phyloP scores from a whole-genome alignment of 1,140 invertebrate genomes.

The Ips typographus region DNA sequence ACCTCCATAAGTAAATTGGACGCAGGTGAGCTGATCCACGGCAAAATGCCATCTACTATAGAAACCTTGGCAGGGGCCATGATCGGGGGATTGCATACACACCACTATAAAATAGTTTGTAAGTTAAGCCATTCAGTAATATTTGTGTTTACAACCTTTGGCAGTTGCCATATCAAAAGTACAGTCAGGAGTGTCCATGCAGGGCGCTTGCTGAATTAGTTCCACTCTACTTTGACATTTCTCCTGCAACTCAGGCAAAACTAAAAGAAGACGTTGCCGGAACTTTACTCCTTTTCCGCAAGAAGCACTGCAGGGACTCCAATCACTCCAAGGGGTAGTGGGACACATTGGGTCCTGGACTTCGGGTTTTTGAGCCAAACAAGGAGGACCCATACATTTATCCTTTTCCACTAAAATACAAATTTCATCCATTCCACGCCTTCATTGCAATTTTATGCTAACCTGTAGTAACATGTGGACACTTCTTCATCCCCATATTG shows the following conservation, averaged over 20 bases:
- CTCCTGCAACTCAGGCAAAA: constrained; percentile 59
- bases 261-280: constrained; percentile 68
- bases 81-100: constrained; percentile 71
- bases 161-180: constrained; percentile 70
- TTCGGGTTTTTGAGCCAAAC: constrained; percentile 58
- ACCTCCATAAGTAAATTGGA: constrained; percentile 83
- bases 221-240: constrained; percentile 63
- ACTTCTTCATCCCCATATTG: constrained; percentile 74
- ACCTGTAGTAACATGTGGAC: constrained; percentile 64
- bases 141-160: constrained; percentile 58
- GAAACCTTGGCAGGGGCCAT: constrained; percentile 79
- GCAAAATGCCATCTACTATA: constrained; percentile 85
- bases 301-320: constrained; percentile 71
- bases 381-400: constrained; percentile 71
- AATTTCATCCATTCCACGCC: too few relatives aligned
- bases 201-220: constrained; percentile 66
- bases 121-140: background rate
- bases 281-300: constrained; percentile 71
- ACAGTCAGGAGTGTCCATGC: constrained; percentile 66
- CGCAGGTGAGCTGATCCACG: constrained; percentile 68
- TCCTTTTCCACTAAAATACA: constrained; percentile 63
- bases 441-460: constrained; percentile 9
- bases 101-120: constrained; percentile 59
- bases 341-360: constrained; percentile 62
- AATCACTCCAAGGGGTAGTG: constrained; percentile 71